Evolutionary conservation across 2,113 vertebrate genomes (phyloP).

Genomic region (Saimiri boliviensis): DNA sequence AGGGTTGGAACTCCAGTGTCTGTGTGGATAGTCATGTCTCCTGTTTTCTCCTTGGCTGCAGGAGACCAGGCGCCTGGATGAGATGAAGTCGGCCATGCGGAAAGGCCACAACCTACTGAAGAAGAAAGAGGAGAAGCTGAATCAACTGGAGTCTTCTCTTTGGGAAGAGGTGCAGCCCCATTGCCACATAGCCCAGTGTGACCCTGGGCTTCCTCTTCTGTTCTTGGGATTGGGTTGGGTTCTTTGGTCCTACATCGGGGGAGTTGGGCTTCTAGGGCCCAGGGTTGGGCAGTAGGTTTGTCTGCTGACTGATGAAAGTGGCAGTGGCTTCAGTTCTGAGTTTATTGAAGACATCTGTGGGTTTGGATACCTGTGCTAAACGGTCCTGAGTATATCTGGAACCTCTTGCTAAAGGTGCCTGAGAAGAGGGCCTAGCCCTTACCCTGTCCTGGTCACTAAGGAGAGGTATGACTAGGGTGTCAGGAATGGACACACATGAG

Average conservation of each 20-base stretch:
- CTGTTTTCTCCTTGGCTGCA: conserved; percentile 62
- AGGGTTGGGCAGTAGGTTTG: neutral
- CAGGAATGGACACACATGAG: neutral
- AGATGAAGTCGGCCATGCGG: conserved; percentile 86
- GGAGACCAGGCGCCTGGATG: conserved; percentile 88
- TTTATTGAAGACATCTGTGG: neutral
- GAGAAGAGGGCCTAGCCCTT: neutral
- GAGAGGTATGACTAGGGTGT: neutral
- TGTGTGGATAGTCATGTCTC: neutral
- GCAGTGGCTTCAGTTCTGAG: neutral
- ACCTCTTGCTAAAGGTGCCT: neutral
- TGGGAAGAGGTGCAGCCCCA: conserved; percentile 86
- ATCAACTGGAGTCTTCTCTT: conserved; percentile 89
- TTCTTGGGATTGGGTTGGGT: neutral
- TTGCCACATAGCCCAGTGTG: neutral
- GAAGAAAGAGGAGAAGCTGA: conserved; percentile 91
- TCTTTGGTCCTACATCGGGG: neutral
- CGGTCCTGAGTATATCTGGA: neutral
- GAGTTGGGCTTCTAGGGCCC: neutral
- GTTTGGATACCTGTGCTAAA: neutral
- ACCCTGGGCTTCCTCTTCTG: neutral
- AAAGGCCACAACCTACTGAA: conserved; percentile 87
- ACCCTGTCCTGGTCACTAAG: neutral
- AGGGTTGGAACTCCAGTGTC: neutral
- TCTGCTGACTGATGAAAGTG: neutral